Evolutionary conservation across 2,113 vertebrate genomes (phyloP).

Genomic region (Gymnocephalus cernua): DNA sequence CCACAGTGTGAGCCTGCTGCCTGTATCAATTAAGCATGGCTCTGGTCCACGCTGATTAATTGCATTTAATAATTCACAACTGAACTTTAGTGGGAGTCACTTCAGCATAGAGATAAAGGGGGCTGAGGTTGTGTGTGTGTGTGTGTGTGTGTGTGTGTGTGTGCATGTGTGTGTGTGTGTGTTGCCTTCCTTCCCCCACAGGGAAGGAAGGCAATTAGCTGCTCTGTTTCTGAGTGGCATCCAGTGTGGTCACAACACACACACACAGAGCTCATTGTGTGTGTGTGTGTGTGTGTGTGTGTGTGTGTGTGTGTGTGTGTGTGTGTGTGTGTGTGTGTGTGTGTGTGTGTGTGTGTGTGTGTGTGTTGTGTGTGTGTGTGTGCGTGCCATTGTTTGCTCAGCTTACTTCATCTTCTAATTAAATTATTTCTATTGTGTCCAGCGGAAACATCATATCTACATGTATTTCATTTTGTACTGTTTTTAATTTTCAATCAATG

Average conservation of each 20-base stretch:
- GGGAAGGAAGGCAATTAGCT: conserved; percentile 81
- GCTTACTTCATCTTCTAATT: conserved; percentile 30
- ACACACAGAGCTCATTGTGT: conserved; percentile 30
- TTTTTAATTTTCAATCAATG: background rate
- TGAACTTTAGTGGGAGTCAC: conserved; percentile 85
- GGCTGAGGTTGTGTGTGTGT: conserved; percentile 26
- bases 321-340: conserved; percentile 20
- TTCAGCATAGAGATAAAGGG: conserved; percentile 57
- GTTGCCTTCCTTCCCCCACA: no score
- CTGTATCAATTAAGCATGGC: conserved; percentile 76
- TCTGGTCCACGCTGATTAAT: conserved; percentile 79
- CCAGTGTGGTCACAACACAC: conserved; percentile 42
- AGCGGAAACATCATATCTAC: background rate
- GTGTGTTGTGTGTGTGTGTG: conserved; percentile 9
- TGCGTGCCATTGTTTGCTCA: conserved; percentile 24
- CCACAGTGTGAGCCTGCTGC: conserved; percentile 38
- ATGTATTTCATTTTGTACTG: background rate
- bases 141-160: conserved; percentile 11
- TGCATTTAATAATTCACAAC: conserved; percentile 86
- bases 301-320: background rate
- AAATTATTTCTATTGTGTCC: background rate
- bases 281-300: conserved; percentile 12
- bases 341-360: conserved; percentile 6
- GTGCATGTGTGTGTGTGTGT: conserved; percentile 27
- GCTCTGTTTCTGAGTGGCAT: conserved; percentile 70